phyloP scores from a whole-genome alignment of 2,797 vertebrate genomes.

The Cetoscarus ocellatus region DNA sequence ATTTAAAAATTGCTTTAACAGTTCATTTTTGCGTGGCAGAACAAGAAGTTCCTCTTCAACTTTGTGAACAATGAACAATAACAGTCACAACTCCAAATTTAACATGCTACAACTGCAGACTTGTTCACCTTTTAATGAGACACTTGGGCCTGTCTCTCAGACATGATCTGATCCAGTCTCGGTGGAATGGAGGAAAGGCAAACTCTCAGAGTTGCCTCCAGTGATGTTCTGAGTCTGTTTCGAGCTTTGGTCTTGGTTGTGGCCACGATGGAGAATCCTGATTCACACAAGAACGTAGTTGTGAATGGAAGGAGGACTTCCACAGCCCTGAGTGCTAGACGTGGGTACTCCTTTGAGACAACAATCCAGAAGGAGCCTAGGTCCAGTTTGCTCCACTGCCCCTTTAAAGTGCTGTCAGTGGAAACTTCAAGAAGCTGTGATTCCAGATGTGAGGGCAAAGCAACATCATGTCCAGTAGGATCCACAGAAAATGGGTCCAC shows the following conservation, averaged over 20 bases:
- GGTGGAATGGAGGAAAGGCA: constrained; percentile 2
- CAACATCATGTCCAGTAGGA: background rate
- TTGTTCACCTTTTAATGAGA: background rate
- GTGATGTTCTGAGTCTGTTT: background rate
- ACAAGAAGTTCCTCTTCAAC: too few species aligned
- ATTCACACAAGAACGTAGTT: background rate
- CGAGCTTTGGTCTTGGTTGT: background rate
- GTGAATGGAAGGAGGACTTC: background rate
- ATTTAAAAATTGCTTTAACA: too few species aligned
- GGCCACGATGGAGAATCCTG: constrained; percentile 2
- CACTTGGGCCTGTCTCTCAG: background rate
- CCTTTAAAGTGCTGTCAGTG: background rate
- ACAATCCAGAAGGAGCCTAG: background rate
- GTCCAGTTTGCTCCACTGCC: background rate
- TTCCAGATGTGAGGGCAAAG: background rate
- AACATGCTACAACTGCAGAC: background rate
- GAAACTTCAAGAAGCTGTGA: constrained; percentile 1
- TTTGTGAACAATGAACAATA: too few species aligned
- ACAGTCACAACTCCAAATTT: background rate
- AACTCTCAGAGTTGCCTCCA: background rate
- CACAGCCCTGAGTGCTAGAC: background rate
- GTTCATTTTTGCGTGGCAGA: too few species aligned
- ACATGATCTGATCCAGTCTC: background rate
- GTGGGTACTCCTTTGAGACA: background rate
- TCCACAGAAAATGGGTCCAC: background rate